These are phyloP conservation scores for Exocentrus adspersus DNA, from an alignment of 2,888 invertebrate genomes.

Conservation along the genomic window DNA sequence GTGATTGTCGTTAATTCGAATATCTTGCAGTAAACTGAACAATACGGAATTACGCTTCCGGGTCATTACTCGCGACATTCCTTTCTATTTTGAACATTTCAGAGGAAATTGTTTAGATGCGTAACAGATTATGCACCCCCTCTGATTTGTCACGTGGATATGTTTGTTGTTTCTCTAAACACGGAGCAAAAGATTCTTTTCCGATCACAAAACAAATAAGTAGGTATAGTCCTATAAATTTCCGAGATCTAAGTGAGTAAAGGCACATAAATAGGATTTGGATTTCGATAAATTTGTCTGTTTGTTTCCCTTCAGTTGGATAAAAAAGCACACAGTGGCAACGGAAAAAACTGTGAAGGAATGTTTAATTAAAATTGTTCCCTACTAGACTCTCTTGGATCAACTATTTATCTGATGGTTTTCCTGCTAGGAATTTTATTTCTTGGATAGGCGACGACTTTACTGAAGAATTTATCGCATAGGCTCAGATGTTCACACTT, in stretches of 20 bases:
- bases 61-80: conserved; percentile 34
- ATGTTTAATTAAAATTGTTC: no score
- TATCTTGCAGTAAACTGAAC: no score
- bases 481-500: no score
- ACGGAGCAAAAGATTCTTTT: conserved; percentile 18
- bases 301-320: background rate
- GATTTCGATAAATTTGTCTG: background rate
- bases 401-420: no score
- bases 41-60: background rate
- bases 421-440: no score
- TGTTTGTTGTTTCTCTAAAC: conserved; percentile 27
- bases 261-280: conserved; percentile 4
- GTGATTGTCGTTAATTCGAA: background rate
- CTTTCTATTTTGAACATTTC: conserved; percentile 28
- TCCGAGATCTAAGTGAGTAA: conserved; percentile 15
- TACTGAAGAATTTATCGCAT: no score
- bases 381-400: no score
- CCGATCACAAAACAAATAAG: conserved; percentile 27
- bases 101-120: conserved; percentile 33
- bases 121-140: conserved; percentile 33
- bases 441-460: no score
- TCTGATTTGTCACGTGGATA: conserved; percentile 26
- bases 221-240: background rate
- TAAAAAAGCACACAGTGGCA: no score
- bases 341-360: no score